Base-by-base conservation (phyloP, 1,140 invertebrate genomes). In the Maconellicoccus hirsutus region DNA sequence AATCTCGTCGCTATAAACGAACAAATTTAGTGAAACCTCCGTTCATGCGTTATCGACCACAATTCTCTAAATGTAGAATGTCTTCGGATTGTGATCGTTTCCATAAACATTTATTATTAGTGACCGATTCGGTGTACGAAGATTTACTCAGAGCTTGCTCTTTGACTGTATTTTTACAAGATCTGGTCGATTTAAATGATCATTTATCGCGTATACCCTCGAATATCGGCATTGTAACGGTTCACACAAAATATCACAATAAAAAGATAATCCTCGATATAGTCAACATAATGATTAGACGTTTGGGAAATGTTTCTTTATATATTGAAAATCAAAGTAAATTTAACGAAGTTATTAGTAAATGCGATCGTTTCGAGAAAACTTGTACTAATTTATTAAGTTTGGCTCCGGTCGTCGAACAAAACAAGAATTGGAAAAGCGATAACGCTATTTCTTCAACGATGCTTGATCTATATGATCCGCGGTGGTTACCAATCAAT, bases 251-350 rank as follows among this genome's bases (percentile, higher is more conserved):
- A n/a, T 73, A 73, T 73, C 26, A 33, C 14, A 39, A 74, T 39
- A 59, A 72, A 14, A 22, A 27, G 6, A 22, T 75, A 7, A 23
- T 23, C 25, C 25, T 66, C 22, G 61, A 23, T 23, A 26, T 66
- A 4, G 27, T 75, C 1, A 74, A 75, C 59, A 33, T 72, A 52
- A 71, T 75, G 70, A 66, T 70, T n/a, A 72, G 66, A 4, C 19
- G 61, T 16, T 52, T 75, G 59, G 74, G 74, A 0, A 75, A 75
- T 69, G 73, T 75, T 6, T 74, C 75, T 12, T 61, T 75, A 39
- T 74, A 72, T 39, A 61, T 66, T 19, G 73, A 74, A 27, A 66
- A 69, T 8, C 66, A 70, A 16, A 29, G 69, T 29, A 70, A 71
- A 0, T 66, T 63, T 61, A 69, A 38, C 21, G 59, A 52, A 7